phyloP scores from a whole-genome alignment of 2,113 vertebrate genomes.

The Brachyhypopomus gauderio region DNA sequence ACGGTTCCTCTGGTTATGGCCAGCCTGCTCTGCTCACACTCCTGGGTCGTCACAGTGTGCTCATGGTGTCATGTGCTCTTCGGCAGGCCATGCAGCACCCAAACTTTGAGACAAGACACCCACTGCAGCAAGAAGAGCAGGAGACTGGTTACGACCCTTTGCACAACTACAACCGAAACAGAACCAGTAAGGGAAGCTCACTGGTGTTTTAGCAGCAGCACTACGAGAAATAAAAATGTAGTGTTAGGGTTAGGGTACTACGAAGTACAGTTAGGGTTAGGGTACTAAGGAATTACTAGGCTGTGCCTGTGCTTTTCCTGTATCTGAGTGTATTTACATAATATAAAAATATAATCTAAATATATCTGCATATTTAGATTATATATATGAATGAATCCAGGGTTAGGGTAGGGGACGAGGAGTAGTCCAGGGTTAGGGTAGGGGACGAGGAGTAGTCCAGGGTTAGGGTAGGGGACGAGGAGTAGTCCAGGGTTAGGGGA shows the following conservation, averaged over 20 bases:
- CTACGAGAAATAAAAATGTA: not conserved
- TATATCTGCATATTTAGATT: no score
- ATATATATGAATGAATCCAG: no score
- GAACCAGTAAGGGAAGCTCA: conserved; percentile 75
- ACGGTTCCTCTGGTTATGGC: not conserved
- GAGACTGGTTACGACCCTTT: conserved; percentile 93
- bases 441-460: no score
- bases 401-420: no score
- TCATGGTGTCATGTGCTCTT: not conserved
- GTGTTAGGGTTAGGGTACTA: not conserved
- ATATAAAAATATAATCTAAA: no score
- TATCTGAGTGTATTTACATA: no score
- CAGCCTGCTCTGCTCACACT: not conserved
- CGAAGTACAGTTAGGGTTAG: not conserved
- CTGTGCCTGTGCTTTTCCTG: no score
- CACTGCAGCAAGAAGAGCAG: conserved; percentile 91
- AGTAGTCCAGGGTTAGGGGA: no score
- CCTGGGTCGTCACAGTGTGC: not conserved
- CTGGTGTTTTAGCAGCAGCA: not conserved
- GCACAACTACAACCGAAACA: conserved; percentile 80
- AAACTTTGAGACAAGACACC: conserved; percentile 87
- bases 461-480: no score
- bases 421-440: no score
- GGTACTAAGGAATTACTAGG: no score
- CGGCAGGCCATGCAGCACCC: conserved; percentile 88